Base-by-base conservation (phyloP, 2,888 invertebrate genomes). In the Eupithecia centaureata region DNA sequence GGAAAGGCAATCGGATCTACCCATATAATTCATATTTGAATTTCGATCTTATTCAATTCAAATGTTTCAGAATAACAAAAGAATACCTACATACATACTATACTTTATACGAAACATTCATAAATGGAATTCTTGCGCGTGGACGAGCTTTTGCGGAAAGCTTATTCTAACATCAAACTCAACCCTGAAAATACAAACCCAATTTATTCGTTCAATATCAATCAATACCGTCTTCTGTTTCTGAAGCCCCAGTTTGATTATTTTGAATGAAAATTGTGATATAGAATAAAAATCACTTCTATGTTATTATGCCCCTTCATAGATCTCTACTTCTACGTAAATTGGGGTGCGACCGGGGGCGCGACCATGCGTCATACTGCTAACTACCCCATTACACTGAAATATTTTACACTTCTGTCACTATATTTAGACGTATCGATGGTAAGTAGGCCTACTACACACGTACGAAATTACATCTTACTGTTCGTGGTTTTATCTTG, bases 361-460 rank as follows among this genome's bases (percentile, higher is more conserved):
- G 81, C 75, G 82, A 71, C 79, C 67, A 77, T 82, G 82, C 79
- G 82, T 81, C 81, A 82, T 73, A 42, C 67, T 35, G 22, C 71
- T 72, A 71, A 73, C 73, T 42, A 62, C 73, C 74, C 77, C 73
- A 65, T 72, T 70, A 57, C 63, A 63, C 57, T 62, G 52, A 54
- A 67, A 59, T 57, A 42, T 25, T 54, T 63, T 61, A 64, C 60
- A 54, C 47, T 64, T 62, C 28, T 22, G 64, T 54, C 63, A 56
- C 60, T 51, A 62, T 62, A 35, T 62, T 62, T 47, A 27, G 61
- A 13, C 42, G 63, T 59, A 27, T 54, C 28, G 15, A 52, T 25
- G 4, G 12, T 25, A 25, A 22, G n/a, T n/a, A n/a, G n/a, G n/a
- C n/a, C n/a, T n/a, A n/a, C n/a, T n/a, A n/a, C n/a, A n/a, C n/a